Conservation (phyloP, 1,140 invertebrate species). For the Drosophila pectinifera region DNA sequence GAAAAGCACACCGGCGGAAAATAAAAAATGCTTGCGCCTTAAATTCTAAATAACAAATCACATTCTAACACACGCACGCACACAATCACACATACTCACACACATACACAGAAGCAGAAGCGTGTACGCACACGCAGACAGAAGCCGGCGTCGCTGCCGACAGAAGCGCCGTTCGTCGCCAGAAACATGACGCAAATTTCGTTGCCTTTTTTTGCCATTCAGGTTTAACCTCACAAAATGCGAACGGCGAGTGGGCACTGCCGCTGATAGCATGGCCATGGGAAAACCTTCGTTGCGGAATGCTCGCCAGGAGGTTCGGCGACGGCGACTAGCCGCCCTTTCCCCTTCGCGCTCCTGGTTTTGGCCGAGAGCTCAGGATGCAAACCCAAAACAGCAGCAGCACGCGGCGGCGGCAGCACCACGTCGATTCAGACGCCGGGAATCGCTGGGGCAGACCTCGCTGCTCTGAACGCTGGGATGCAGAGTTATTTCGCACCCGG, state of each 20-base stretch:
- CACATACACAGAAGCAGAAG: neutral
- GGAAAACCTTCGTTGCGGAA: constrained; percentile 1
- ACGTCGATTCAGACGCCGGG: constrained; percentile 10
- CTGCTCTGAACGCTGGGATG: too few species aligned
- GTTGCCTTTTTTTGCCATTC: constrained; percentile 47
- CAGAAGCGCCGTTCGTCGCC: constrained; percentile 56
- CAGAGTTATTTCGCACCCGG: neutral
- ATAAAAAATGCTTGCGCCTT: constrained; percentile 16
- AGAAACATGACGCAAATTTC: constrained; percentile 72
- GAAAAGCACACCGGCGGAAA: constrained; percentile 32
- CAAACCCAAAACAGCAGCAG: constrained; percentile 5
- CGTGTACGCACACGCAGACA: constrained; percentile 25
- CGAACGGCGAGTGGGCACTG: constrained; percentile 13
- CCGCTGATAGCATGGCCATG: constrained; percentile 19
- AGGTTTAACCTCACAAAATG: constrained; percentile 65
- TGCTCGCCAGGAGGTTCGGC: constrained; percentile 8
- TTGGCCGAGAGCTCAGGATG: neutral
- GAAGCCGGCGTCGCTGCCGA: constrained; percentile 43
- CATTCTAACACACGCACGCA: constrained; percentile 27
- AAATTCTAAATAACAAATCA: constrained; percentile 29
- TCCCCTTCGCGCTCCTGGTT: neutral
- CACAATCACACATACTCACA: constrained; percentile 2
- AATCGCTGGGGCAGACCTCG: neutral
- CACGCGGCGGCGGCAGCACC: constrained; percentile 3
- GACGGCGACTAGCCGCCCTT: neutral